phyloP scores from a whole-genome alignment of 1,140 invertebrate species.

The Diorhabda sublineata region DNA sequence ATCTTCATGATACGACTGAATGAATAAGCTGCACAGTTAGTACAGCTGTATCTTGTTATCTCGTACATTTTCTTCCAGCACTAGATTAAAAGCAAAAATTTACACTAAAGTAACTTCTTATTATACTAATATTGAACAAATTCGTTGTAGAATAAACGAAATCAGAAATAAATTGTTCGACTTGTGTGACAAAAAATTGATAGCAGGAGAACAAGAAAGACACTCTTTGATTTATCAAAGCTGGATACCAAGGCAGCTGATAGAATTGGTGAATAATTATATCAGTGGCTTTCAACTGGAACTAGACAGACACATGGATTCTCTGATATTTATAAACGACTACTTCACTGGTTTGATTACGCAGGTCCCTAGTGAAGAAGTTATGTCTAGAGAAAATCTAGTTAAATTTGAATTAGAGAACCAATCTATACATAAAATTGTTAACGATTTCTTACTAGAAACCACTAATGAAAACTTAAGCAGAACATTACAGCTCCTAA shows the following conservation, averaged over 20 bases:
- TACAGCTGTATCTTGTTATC: no score
- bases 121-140: no score
- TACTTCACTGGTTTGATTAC: slow-evolving; percentile 54
- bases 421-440: slow-evolving; percentile 9
- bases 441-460: neutral
- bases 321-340: slow-evolving; percentile 52
- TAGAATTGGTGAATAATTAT: slow-evolving; percentile 53
- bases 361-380: slow-evolving; percentile 17
- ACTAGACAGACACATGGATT: slow-evolving; percentile 51
- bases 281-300: slow-evolving; percentile 54
- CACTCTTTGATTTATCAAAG: slow-evolving; percentile 49
- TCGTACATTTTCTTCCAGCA: no score
- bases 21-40: no score
- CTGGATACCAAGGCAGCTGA: slow-evolving; percentile 52
- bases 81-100: no score
- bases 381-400: slow-evolving; percentile 4
- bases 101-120: no score
- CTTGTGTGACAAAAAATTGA: slow-evolving; percentile 53
- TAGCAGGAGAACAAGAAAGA: slow-evolving; percentile 51
- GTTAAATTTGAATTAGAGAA: slow-evolving; percentile 5
- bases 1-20: no score
- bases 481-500: neutral
- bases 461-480: neutral
- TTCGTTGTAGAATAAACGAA: slow-evolving; percentile 40
- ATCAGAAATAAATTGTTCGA: slow-evolving; percentile 46